Evolutionary conservation across 2,888 invertebrate genomes (phyloP).

Genomic region (Tenodera sinensis): DNA sequence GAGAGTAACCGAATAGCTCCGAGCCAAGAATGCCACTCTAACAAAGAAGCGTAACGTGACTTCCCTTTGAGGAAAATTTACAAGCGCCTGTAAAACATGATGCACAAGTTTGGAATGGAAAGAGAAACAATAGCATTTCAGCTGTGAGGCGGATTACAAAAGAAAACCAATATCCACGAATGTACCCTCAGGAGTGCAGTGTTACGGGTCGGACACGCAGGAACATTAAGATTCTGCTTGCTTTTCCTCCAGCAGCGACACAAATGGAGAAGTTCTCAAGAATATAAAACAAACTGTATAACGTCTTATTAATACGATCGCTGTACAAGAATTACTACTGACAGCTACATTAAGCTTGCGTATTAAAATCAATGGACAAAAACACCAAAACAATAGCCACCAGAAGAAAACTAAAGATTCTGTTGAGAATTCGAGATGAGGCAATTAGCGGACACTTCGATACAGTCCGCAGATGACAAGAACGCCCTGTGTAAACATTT

Average conservation of each 20-base stretch:
- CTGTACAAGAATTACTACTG: too few relatives aligned
- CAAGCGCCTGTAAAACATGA: not conserved
- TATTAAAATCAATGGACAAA: too few relatives aligned
- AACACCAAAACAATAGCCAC: too few relatives aligned
- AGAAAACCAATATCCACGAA: not conserved
- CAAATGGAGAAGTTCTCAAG: not conserved
- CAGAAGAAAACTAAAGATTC: too few relatives aligned
- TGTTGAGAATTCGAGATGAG: too few relatives aligned
- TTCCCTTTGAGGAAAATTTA: not conserved
- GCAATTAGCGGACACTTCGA: too few relatives aligned
- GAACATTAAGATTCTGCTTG: not conserved
- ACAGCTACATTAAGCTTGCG: too few relatives aligned
- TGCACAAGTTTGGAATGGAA: not conserved
- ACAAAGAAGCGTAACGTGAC: not conserved
- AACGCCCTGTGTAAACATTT: too few relatives aligned
- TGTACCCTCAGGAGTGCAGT: not conserved
- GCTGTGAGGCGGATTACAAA: not conserved
- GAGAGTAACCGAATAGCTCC: not conserved
- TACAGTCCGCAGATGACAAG: too few relatives aligned
- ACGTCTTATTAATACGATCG: too few relatives aligned
- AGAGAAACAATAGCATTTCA: not conserved
- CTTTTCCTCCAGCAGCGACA: not conserved
- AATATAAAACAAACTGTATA: not conserved
- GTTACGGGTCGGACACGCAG: not conserved
- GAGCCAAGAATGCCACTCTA: not conserved